Base-by-base conservation (phyloP, 2,888 invertebrate species). In the Drosophila austrosaltans region DNA sequence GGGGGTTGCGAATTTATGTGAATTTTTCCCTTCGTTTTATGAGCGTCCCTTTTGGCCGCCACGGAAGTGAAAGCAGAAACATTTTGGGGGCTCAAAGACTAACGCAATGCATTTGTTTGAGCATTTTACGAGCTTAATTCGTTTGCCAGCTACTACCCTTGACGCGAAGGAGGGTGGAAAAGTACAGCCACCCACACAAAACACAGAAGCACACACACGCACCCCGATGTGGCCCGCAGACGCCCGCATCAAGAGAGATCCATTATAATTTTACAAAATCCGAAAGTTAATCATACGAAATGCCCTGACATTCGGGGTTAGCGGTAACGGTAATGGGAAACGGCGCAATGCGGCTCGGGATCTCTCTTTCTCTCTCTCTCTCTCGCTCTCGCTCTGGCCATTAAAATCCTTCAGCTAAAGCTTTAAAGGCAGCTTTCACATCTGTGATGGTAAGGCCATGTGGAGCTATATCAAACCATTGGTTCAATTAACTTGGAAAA, bases 41-140 rank as follows among this genome's bases (percentile, higher is more conserved):
- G 87, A 81, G 78, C 81, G 61, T 73, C 69, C 73, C 72, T 71
- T 72, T 65, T 69, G 70, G 59, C 56, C 63, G 40, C 39, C 71
- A 66, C 76, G 66, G 73, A 61, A 64, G 57, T 81, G 79, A 70
- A 81, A 69, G 70, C 78, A 48, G 73, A 75, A 69, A 72, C 66
- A 71, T 48, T 58, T 63, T 48, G 44, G 48, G 25, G 25, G 48
- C 44, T 48, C 44, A 48, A 48, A 22, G 44, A 20, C 44, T 42
- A 44, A 61, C 56, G 64, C 67, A 73, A 65, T 77, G 72, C 72
- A 70, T 77, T 77, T 82, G 69, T 73, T 82, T 75, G 72, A 53
- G 63, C 66, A 66, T 87, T 86, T 87, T 79, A 87, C 83, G 86
- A 82, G 63, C 82, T 89, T 87, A 89, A 87, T 89, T 89, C 85